Evolutionary conservation across 2,888 invertebrate species (phyloP), one percentile per base, ranked within the genome.

Genomic region (Beris morrisii): DNA sequence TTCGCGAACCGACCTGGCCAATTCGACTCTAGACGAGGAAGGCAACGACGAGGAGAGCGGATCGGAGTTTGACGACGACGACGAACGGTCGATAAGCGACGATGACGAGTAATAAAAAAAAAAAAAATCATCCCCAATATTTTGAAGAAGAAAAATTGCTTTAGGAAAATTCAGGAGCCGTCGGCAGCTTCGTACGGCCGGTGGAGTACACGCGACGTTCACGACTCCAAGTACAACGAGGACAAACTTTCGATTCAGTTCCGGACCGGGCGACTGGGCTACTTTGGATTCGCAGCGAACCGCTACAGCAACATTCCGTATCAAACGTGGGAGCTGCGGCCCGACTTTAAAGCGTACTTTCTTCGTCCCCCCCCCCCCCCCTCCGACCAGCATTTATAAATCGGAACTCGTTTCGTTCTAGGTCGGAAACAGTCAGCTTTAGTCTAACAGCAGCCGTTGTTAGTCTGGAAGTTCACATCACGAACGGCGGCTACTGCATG

Each of bases 261-360:
- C 74, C 83, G 92, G 61, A 89, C 89, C 0, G 90, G 91, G 0
- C 84, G 86, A 64, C 83, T 90, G 70, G 86, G 87, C 64, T 86
- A 87, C 0, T 88, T 90, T 69, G 93, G 89, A 0, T 84, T 94
- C 68, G 92, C 91, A 0, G 83, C 87, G 0, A 84, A 88, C 67
- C 85, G 87, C 61, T 93, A 90, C 78, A 85, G 88, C 66, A 93
- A 93, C 77, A 81, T 93, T 74, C 94, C 94, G 0, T 93, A 87
- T 76, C 94, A 94, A 77, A 89, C 89, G 0, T 94, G 93, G 92
- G 93, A 94, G 73, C 74, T 93, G 6, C 87, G 86, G 71, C 92
- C 93, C 0, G 86, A 88, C 74, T 80, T 83, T 0, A 81, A 83
- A 67, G 74, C 82, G 87, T 83, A 80, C 7, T 32, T 53, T 28